Evolutionary conservation across 2,888 invertebrate species (phyloP), one percentile per base, ranked within the genome.

Genomic region (Hypomecis punctinalis): DNA sequence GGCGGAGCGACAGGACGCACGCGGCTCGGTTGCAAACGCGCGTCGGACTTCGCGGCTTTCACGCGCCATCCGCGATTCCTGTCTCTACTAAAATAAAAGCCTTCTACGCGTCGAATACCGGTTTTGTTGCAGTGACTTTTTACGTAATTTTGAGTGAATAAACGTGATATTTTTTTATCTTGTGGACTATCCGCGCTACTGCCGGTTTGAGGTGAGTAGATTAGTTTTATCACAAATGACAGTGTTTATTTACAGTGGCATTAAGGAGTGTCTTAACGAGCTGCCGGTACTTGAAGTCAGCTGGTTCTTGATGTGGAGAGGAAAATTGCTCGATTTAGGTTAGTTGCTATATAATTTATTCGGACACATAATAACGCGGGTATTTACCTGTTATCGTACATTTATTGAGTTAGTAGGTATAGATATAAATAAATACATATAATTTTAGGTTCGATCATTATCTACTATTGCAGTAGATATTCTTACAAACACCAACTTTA

Each of bases 1-100:
- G 77, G 66, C 77, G 65, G 80, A 70, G 78, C 72, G 60, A 63
- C 66, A 61, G 78, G 67, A 61, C 79, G 83, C 83, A 82, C 87
- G 86, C 80, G 78, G 69, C 64, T 42, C 52, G 37, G 45, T 40
- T 39, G n/a, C 39, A 10, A 43, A 33, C 42, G 33, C 10, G 9
- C 13, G 47, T 2, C 23, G 33, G 6, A n/a, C 39, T 13, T 37
- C 46, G 35, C 46, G 46, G 40, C 9, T 46, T 23, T 23, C 23
- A 39, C 52, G 23, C 60, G 52, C 46, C 7, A 13, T 23, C 23
- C 45, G 53, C 11, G 35, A 39, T 37, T 52, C 36, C 8, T 49
- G 4, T 36, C 11, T 61, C 35, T 48, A 37, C 23, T 37, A 11
- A 47, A 61, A 49, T 35, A 49, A 61, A 55, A 48, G 42, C 9